Percentiles rank a stretch among this genome's conserved stretches.
Evolutionary conservation across 2,113 vertebrate species (phyloP).

Genomic region (Antechinus stuartii): DNA sequence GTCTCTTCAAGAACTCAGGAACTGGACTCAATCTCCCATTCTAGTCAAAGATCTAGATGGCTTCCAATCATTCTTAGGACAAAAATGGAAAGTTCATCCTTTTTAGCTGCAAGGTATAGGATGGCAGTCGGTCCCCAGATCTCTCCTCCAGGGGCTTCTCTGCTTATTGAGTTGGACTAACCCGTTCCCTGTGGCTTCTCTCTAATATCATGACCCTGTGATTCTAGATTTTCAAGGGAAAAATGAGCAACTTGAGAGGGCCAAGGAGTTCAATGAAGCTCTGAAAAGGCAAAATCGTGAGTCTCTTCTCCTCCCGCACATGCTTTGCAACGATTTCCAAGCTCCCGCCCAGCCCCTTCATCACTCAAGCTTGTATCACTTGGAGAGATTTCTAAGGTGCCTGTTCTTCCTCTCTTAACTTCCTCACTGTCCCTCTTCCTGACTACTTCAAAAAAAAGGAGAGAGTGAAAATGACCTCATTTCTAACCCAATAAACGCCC

Average conservation of each 20-base stretch:
- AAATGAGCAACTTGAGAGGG: background rate
- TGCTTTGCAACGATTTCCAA: background rate
- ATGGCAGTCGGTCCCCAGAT: background rate
- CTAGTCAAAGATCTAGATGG: background rate
- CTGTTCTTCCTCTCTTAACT: background rate
- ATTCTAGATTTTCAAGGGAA: background rate
- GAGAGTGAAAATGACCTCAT: background rate
- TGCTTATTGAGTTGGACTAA: background rate
- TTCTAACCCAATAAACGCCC: background rate
- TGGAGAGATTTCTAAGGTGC: background rate
- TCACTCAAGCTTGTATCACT: background rate
- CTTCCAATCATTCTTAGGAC: background rate
- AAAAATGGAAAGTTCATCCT: background rate
- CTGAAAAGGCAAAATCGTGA: background rate
- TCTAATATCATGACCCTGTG: background rate
- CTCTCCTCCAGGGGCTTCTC: background rate
- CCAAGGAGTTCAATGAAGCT: background rate
- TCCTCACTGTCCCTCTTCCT: background rate
- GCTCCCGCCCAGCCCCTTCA: background rate
- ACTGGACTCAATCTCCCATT: background rate
- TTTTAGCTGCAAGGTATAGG: background rate
- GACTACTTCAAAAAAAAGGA: background rate
- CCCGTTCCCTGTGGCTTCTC: background rate
- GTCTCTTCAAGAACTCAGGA: background rate
- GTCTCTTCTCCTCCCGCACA: background rate